phyloP scores from a whole-genome alignment of 2,888 invertebrate genomes.

The Epirrhoe alternata region DNA sequence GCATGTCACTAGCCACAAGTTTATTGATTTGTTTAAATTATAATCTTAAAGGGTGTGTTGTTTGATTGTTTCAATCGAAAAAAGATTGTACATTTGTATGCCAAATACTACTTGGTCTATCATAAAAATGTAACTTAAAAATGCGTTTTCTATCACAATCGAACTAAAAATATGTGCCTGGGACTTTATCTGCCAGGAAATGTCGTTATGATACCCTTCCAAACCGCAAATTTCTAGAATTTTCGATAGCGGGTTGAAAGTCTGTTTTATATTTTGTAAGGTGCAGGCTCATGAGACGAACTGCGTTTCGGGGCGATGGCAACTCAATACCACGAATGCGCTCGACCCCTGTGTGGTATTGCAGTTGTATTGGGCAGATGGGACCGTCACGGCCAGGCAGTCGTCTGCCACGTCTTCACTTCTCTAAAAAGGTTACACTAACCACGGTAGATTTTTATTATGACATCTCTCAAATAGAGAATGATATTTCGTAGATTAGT shows the following conservation, averaged over 20 bases:
- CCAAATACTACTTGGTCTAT: not conserved
- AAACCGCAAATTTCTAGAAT: not conserved
- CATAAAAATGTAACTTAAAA: not conserved
- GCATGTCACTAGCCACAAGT: slow-evolving; percentile 7
- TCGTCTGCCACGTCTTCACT: slow-evolving; percentile 4
- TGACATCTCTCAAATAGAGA: not conserved
- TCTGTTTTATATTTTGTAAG: slow-evolving; percentile 2
- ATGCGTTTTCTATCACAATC: not conserved
- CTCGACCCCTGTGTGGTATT: slow-evolving; percentile 9
- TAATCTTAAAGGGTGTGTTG: not conserved
- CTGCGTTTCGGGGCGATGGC: slow-evolving; percentile 1
- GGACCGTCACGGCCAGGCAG: not conserved
- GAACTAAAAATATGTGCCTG: not conserved
- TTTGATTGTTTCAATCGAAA: not conserved
- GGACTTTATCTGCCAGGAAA: not conserved
- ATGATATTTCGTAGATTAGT: not conserved
- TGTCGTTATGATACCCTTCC: too few relatives aligned
- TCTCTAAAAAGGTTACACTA: not conserved
- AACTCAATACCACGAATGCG: slow-evolving; percentile 16
- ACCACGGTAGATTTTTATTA: not conserved
- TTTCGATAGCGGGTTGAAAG: not conserved
- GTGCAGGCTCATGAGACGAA: slow-evolving; percentile 17
- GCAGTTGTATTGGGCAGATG: slow-evolving; percentile 16
- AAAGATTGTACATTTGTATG: not conserved
- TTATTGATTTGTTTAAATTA: slow-evolving; percentile 6